Base-by-base conservation (phyloP, 2,113 vertebrate species). In the Microtus oregoni region DNA sequence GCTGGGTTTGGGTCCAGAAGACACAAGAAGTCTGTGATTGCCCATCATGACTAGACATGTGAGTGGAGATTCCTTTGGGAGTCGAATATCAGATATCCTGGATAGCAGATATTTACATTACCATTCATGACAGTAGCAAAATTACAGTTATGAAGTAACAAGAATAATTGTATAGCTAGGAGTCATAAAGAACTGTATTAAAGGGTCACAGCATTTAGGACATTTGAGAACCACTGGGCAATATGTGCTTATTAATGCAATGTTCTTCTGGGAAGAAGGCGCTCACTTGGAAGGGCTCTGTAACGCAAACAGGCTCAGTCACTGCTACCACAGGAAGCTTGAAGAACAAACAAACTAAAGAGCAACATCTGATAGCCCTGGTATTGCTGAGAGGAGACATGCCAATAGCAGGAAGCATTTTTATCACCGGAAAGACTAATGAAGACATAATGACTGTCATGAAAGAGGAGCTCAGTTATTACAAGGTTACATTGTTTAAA, bases 41-140 rank as follows among this genome's bases (percentile, higher is more conserved):
- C 0, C 4, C 0, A 0, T 44, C 11, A 22, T 72, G 12, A 28
- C 5, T 5, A 2, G 44, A 50, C 70, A 19, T 72, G 17, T 72
- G 35, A 8, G 35, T 72, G 7, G 2, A 72, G 70, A 38, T n/a
- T 7, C 70, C 35, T 72, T 72, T 70, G 68, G 68, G 68, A 3
- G 68, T 72, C 15, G 0, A 72, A 72, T 72, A n/a, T 72, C 35
- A 72, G 68, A n/a, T n/a, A 72, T n/a, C 68, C 35, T 72, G 15
- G 3, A n/a, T n/a, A n/a, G 35, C 68, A n/a, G 35, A n/a, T 72
- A 72, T 72, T 72, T 72, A 72, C 15, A n/a, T 20, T 72, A 72
- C 15, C 15, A 72, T n/a, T 72, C 32, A 72, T 72, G n/a, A n/a
- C 17, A n/a, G 17, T 72, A 72, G 68, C 30, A 9, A 19, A n/a